Percentiles rank a stretch among this genome's conserved stretches.
phyloP scores from a whole-genome alignment of 2,113 vertebrate species.

The Vidua chalybeata region DNA sequence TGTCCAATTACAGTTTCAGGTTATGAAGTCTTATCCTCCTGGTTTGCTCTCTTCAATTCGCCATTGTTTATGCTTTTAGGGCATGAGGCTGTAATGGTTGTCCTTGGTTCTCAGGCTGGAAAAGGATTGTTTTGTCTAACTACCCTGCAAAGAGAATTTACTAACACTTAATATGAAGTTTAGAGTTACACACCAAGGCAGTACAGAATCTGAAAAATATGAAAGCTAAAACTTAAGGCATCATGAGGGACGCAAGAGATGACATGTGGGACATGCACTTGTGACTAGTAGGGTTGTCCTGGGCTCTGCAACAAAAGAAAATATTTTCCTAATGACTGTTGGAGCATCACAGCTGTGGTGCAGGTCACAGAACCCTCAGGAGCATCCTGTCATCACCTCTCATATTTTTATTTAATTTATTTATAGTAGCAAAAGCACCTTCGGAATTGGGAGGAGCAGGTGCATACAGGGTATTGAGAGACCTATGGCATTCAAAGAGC shows the following conservation, averaged over 20 bases:
- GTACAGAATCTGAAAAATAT: not conserved
- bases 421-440: not conserved
- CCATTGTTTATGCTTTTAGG: not conserved
- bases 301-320: not conserved
- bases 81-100: not conserved
- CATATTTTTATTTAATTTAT: not conserved
- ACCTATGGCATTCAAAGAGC: not conserved
- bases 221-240: not conserved
- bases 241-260: rapidly evolving
- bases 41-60: too few species aligned
- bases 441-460: rapidly evolving
- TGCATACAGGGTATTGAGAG: not conserved
- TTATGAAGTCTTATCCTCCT: not conserved
- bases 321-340: not conserved
- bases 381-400: not conserved
- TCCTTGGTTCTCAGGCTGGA: not conserved
- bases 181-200: not conserved
- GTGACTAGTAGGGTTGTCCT: not conserved
- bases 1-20: not conserved
- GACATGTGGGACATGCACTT: rapidly evolving
- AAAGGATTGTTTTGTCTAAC: not conserved
- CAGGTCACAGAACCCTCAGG: not conserved
- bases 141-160: not conserved
- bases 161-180: not conserved
- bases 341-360: not conserved